Evolutionary conservation across 2,797 vertebrate species (phyloP), one percentile per base, ranked within the genome.

Genomic region (Uromys caudimaculatus): DNA sequence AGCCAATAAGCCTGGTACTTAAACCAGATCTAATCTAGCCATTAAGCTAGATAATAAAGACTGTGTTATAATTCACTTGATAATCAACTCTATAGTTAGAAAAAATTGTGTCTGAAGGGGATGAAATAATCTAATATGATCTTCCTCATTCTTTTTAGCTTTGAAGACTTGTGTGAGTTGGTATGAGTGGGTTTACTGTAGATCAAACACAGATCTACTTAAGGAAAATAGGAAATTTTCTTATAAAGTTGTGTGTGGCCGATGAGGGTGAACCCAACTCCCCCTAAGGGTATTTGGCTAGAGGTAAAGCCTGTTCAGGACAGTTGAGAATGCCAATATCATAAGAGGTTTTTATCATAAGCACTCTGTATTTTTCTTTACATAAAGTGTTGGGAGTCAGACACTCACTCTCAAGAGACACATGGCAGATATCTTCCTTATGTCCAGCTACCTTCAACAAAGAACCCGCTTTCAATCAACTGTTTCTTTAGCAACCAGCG

Each of bases 31-130:
- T 95, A 96, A 94, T 90, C 52, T 91, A 78, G 35, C 87, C 90
- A 95, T 50, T 96, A 90, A 96, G 69, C 83, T 78, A 71, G 64
- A 67, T 89, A 94, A 96, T 95, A 93, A 94, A 95, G 54, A 71
- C 92, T 93, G n/a, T 93, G 58, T 91, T 73, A 95, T 69, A 94
- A 95, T 79, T 90, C 77, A 89, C n/a, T 91, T 52, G 47, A 19
- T 94, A 60, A 62, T 27, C 69, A 50, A 71, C 38, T 86, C 41
- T 35, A 50, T 13, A 89, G 21, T 64, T 75, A 32, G 75, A 78
- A 77, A 89, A 86, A 67, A 32, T 73, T 11, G n/a, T 96, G 6
- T 29, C 8, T 38, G 9, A 52, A 93, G 50, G 58, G 52, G 75
- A 90, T 92, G 9, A 23, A 90, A 69, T 64, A 89, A 73, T 76